Percentiles rank a stretch among this genome's conserved stretches.
phyloP scores from a whole-genome alignment of 2,888 invertebrate genomes.

The Automeris io region DNA sequence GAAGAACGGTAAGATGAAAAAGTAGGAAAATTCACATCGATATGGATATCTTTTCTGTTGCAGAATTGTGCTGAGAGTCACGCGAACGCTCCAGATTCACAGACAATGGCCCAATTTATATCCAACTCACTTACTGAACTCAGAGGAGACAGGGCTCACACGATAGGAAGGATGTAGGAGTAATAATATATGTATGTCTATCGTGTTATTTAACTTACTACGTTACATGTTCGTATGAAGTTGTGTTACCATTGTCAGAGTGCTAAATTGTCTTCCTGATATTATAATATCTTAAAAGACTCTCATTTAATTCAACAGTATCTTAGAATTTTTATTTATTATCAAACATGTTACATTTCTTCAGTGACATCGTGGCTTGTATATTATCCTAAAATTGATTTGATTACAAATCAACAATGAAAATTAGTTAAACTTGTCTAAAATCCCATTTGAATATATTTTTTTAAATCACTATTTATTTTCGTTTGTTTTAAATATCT shows the following conservation, averaged over 20 bases:
- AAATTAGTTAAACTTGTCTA: no score
- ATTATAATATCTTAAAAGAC: no score
- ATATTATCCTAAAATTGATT: no score
- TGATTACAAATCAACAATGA: no score
- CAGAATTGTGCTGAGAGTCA: conserved; percentile 58
- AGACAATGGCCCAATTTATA: conserved; percentile 77
- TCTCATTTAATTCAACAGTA: no score
- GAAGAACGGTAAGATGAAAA: conserved; percentile 24
- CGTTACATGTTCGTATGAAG: not conserved
- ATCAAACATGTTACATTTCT: no score
- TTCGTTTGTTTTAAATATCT: no score
- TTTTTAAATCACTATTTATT: no score
- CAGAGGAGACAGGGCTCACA: conserved; percentile 50
- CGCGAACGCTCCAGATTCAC: conserved; percentile 71
- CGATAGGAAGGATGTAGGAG: conserved; percentile 39
- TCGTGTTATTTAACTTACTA: conserved; percentile 6
- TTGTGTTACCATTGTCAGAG: conserved; percentile 8
- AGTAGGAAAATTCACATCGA: conserved; percentile 26
- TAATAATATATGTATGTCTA: conserved; percentile 20
- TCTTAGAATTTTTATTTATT: no score
- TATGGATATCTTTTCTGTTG: conserved; percentile 43
- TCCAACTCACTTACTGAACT: conserved; percentile 73
- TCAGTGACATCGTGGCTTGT: no score
- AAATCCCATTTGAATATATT: no score
- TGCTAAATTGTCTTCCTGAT: not conserved